Evolutionary conservation across 1,140 invertebrate species (phyloP), one percentile per base, ranked within the genome.

Genomic region (Dendroctonus valens): DNA sequence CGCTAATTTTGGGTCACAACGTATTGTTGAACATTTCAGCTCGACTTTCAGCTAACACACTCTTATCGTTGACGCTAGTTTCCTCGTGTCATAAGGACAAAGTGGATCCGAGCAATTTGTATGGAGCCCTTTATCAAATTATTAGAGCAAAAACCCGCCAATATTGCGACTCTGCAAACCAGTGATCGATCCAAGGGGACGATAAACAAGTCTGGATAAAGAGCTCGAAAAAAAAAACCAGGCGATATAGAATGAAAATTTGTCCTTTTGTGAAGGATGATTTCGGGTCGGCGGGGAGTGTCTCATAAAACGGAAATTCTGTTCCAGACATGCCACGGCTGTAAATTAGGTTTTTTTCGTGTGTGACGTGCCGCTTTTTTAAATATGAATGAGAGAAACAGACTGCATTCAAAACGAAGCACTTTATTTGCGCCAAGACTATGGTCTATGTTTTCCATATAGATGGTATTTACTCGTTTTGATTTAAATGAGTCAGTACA

Each of bases 321-420:
- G 62, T 65, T 65, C 50, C 52, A 65, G 62, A 65, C 62, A 65
- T 65, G 62, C 52, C 53, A 38, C 53, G 62, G 62, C 53, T 65
- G 62, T 65, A 65, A 65, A 65, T 65, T 65, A 65, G 62, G 62
- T 58, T 54, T 58, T n/a, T 65, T 65, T 58, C 53, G 41, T 58
- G 62, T 65, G 62, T 65, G 62, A 65, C 62, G 62, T 65, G 62
- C 62, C 26, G 53, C 44, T 65, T 65, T 57, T 65, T 63, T 63
- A 61, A 61, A 61, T 51, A 51, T 51, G 39, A 51, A 61, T 51
- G 59, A 51, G 39, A 12, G 40, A 57, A 53, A 53, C 51, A 53
- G 51, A 38, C 51, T 38, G 51, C 51, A 53, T 53, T 53, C 39
- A 38, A 53, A 53, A 15, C 26, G 51, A 38, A 53, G n/a, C 15